phyloP scores from a whole-genome alignment of 2,797 vertebrate genomes.

The Sparus aurata region DNA sequence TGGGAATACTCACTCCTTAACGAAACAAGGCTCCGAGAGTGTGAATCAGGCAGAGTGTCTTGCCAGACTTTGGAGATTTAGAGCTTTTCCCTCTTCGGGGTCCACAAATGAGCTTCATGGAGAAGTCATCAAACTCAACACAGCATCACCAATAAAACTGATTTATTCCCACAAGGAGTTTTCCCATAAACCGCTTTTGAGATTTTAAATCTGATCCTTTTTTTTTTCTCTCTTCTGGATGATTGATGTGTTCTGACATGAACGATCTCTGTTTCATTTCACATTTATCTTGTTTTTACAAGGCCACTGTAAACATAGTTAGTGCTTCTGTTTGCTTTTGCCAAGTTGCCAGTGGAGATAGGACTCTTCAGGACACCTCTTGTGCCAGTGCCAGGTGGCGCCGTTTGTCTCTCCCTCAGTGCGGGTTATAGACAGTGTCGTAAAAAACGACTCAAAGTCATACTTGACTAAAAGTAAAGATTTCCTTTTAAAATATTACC shows the following conservation, averaged over 20 bases:
- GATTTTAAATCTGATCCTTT: constrained; percentile 33
- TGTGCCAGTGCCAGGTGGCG: constrained; percentile 42
- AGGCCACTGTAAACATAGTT: constrained; percentile 61
- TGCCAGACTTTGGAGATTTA: constrained; percentile 20
- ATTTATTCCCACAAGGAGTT: constrained; percentile 39
- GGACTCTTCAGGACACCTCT: constrained; percentile 42
- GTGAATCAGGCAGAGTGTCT: constrained; percentile 9
- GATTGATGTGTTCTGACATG: constrained; percentile 54
- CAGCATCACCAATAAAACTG: constrained; percentile 40
- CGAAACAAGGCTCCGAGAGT: constrained; percentile 21
- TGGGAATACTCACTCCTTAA: constrained; percentile 47
- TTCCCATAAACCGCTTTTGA: constrained; percentile 40
- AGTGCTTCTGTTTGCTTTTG: constrained; percentile 55
- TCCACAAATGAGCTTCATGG: constrained; percentile 38
- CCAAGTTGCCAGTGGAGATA: constrained; percentile 38
- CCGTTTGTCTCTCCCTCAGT: constrained; percentile 40
- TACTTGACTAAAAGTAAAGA: too few relatives aligned
- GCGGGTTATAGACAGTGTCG: constrained; percentile 1
- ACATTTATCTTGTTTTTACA: constrained; percentile 51
- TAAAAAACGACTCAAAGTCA: too few relatives aligned
- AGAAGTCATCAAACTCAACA: constrained; percentile 40
- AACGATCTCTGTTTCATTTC: constrained; percentile 51
- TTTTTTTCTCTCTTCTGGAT: constrained; percentile 22
- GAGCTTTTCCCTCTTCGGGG: constrained; percentile 10
- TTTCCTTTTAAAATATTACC: too few relatives aligned